Percentiles rank a stretch among this genome's conserved stretches.
Conservation (phyloP, 1,140 invertebrate species). For the Lasaia peninsularis region DNA sequence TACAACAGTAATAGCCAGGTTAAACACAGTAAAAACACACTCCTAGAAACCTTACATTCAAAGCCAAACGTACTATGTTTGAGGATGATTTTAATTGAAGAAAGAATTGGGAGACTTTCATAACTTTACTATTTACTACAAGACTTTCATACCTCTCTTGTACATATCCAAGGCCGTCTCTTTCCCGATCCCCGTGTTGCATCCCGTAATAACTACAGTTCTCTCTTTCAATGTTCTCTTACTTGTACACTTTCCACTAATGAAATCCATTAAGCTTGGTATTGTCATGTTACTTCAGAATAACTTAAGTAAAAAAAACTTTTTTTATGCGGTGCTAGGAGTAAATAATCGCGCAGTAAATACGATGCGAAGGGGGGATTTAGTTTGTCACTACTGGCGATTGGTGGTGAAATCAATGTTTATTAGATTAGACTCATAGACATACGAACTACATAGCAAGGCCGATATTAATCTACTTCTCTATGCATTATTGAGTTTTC, state of each 20-base stretch:
- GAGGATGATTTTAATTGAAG: too few species aligned
- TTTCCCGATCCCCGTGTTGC: constrained; percentile 93
- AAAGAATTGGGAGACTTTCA: too few species aligned
- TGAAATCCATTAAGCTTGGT: constrained; percentile 39
- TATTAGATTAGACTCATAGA: constrained; percentile 6
- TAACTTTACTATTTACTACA: too few species aligned
- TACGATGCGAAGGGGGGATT: background rate
- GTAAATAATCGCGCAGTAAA: background rate
- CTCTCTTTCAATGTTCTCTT: constrained; percentile 80
- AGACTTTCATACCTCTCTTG: constrained; percentile 73
- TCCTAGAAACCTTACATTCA: too few species aligned
- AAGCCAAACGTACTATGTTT: too few species aligned
- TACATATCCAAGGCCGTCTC: constrained; percentile 87
- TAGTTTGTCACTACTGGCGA: background rate
- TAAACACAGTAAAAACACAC: too few species aligned
- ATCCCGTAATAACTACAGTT: constrained; percentile 89
- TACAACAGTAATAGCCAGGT: too few species aligned
- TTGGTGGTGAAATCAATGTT: background rate
- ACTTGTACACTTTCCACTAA: constrained; percentile 56
- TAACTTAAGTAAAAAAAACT: background rate
- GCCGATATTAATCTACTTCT: background rate
- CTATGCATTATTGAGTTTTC: too few species aligned
- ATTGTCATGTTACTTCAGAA: background rate
- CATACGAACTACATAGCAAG: background rate
- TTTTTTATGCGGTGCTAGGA: background rate